Conservation (phyloP, 2,113 vertebrate species). For the Cavia aperea region DNA sequence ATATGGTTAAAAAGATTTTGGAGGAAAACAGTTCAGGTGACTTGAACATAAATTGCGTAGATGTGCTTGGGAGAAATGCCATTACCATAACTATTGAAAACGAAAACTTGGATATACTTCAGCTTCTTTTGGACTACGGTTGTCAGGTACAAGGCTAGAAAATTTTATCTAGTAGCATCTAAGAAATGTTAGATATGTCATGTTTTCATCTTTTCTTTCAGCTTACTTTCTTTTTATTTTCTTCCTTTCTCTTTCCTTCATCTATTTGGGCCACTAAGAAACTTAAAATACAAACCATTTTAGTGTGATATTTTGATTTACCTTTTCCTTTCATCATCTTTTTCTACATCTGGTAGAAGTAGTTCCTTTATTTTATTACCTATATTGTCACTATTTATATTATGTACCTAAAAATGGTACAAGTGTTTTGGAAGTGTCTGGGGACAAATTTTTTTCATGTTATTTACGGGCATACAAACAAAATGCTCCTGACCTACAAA, state of each 20-base stretch:
- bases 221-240: background rate
- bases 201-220: slow-evolving; percentile 34
- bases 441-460: slow-evolving; percentile 23
- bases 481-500: slow-evolving; percentile 14
- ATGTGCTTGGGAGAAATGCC: slow-evolving; percentile 94
- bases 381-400: slow-evolving; percentile 31
- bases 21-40: slow-evolving; percentile 92
- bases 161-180: slow-evolving; percentile 56
- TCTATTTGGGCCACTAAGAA: slow-evolving; percentile 39
- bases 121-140: slow-evolving; percentile 94
- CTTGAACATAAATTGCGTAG: slow-evolving; percentile 97
- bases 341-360: background rate
- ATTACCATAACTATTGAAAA: slow-evolving; percentile 98
- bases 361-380: slow-evolving; percentile 34
- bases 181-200: slow-evolving; percentile 51
- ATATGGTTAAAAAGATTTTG: slow-evolving; percentile 99
- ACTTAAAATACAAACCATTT: slow-evolving; percentile 23
- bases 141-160: slow-evolving; percentile 86
- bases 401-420: slow-evolving; percentile 40
- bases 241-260: background rate
- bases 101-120: slow-evolving; percentile 96
- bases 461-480: slow-evolving; percentile 45
- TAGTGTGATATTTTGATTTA: slow-evolving; percentile 28
- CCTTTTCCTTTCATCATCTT: slow-evolving; percentile 15
- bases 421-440: background rate